Evolutionary conservation across 2,888 invertebrate species (phyloP), one percentile per base, ranked within the genome.

Genomic region (Ganaspis brasiliensis): DNA sequence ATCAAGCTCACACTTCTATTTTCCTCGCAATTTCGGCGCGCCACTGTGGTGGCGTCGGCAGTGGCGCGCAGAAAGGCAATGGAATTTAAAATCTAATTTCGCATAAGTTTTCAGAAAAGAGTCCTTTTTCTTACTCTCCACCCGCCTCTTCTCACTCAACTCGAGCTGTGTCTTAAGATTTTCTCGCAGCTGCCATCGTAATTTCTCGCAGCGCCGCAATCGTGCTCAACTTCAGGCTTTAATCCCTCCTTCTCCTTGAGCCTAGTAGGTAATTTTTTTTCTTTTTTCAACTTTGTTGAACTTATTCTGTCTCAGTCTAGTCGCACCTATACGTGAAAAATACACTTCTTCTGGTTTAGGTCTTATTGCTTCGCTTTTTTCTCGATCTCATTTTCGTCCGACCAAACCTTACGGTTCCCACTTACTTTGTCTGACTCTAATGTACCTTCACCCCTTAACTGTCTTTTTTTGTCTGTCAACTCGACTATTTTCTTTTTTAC

Each of bases 31-130:
- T 85, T 85, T 80, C 61, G 76, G 37, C 49, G 75, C 75, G 61
- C 75, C 75, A 61, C 74, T 63, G 63, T 8, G 63, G 35, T 72
- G 63, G 16, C 57, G 71, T 63, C 59, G 61, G 55, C 57, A 55
- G 57, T 37, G 74, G 63, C 72, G 76, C 72, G 67, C 26, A 40
- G 40, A 71, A 71, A 52, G 55, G 80, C 78, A 78, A 81, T 75
- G 80, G 82, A 88, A 88, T 88, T 88, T 85, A 85, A 88, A 87
- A 87, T 86, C 87, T 87, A 89, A 89, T 88, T 88, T 87, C 82
- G 81, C 81, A 81, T 83, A 85, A 88, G 83, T 87, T 88, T 87
- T 83, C 80, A 80, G 81, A 84, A 82, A 78, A 81, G 79, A 74
- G 77, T 74, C 59, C 78, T 49, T 37, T 75, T 59, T 57, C 73